Evolutionary conservation across 2,888 invertebrate species (phyloP).

Genomic region (Choristoneura rosaceana): DNA sequence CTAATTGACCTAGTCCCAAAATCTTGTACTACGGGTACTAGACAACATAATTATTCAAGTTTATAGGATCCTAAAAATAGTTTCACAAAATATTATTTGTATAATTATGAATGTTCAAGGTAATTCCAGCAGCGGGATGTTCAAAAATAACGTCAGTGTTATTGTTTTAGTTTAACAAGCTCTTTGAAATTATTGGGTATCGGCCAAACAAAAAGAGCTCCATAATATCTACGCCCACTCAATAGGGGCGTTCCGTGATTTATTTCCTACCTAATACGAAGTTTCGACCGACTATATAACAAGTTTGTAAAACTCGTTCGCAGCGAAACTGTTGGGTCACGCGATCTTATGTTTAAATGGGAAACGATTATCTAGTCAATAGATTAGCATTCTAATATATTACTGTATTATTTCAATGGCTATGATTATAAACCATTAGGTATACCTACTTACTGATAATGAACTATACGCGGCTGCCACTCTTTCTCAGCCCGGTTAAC

Average conservation of each 20-base stretch:
- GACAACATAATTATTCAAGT: too few relatives aligned
- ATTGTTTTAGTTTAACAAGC: slow-evolving; percentile 1
- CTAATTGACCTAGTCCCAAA: too few relatives aligned
- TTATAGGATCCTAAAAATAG: too few relatives aligned
- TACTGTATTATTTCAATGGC: too few relatives aligned
- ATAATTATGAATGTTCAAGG: background rate
- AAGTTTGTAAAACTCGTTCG: slow-evolving; percentile 36
- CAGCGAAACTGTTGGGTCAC: slow-evolving; percentile 28
- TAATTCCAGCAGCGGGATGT: background rate
- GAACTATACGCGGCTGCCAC: too few relatives aligned
- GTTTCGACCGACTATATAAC: slow-evolving; percentile 33
- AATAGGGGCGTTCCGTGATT: slow-evolving; percentile 36
- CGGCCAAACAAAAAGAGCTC: slow-evolving; percentile 19
- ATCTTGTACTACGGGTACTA: too few relatives aligned
- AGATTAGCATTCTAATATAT: background rate
- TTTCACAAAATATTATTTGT: too few relatives aligned
- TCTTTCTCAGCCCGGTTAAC: too few relatives aligned
- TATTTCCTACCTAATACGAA: slow-evolving; percentile 37
- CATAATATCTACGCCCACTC: slow-evolving; percentile 19
- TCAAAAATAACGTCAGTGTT: background rate
- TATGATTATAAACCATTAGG: too few relatives aligned
- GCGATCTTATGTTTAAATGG: slow-evolving; percentile 21
- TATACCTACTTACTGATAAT: too few relatives aligned
- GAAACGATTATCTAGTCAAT: background rate
- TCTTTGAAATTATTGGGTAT: slow-evolving; percentile 5